These are phyloP conservation scores for Tigriopus japonicus DNA, from an alignment of 1,140 invertebrate genomes.

Conservation along the genomic window DNA sequence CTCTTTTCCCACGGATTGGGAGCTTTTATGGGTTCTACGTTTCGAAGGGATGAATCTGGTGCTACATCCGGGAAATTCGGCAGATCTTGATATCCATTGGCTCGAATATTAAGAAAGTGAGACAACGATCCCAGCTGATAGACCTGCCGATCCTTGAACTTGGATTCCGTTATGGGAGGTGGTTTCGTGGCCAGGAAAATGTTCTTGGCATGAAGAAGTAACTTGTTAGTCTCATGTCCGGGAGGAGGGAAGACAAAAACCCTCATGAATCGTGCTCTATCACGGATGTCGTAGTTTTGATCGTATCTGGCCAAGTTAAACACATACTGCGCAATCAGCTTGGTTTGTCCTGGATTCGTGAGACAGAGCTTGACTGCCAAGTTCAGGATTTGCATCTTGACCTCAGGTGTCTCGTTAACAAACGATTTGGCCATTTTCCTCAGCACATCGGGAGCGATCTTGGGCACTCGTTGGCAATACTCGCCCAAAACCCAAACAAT, in stretches of 20 bases:
- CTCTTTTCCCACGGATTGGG: constrained; percentile 14
- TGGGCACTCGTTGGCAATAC: constrained; percentile 60
- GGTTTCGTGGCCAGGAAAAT: constrained; percentile 85
- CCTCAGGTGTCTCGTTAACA: constrained; percentile 49
- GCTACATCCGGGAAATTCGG: constrained; percentile 59
- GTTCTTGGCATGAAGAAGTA: constrained; percentile 50
- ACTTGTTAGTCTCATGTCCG: constrained; percentile 28
- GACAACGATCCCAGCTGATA: constrained; percentile 88
- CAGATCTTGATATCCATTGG: constrained; percentile 67
- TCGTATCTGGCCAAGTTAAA: constrained; percentile 94
- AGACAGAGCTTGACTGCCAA: constrained; percentile 81
- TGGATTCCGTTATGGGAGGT: constrained; percentile 56
- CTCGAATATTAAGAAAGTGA: constrained; percentile 70
- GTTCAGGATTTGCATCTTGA: constrained; percentile 90
- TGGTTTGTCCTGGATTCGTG: constrained; percentile 67
- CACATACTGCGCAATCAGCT: constrained; percentile 75
- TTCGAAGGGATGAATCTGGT: constrained; percentile 54
- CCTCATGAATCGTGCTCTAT: constrained; percentile 66
- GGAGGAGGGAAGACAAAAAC: constrained; percentile 52
- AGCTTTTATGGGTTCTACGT: constrained; percentile 38
- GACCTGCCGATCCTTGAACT: constrained; percentile 53
- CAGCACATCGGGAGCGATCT: constrained; percentile 75
- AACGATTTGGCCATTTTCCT: constrained; percentile 87
- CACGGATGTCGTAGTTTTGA: constrained; percentile 91
- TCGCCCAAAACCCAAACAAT: constrained; percentile 86